Conservation (phyloP, 2,888 invertebrate genomes). For the Aplocera efformata region DNA sequence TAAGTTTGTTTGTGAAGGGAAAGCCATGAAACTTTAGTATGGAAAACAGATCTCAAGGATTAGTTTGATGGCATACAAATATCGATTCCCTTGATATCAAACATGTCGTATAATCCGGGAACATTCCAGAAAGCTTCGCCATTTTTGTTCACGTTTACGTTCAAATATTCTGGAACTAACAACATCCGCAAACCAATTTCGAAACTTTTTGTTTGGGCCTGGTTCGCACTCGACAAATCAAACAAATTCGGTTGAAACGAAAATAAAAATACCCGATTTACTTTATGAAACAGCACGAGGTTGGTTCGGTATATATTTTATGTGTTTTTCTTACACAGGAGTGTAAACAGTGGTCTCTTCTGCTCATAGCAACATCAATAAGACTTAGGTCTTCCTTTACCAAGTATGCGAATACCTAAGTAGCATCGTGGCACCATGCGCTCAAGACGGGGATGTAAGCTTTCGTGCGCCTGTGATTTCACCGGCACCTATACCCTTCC, state of each 20-base stretch:
- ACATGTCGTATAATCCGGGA: too few relatives aligned
- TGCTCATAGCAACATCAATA: too few relatives aligned
- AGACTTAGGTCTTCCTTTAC: too few relatives aligned
- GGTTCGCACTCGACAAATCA: conserved; percentile 1
- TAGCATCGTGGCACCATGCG: too few relatives aligned
- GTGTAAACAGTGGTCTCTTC: too few relatives aligned
- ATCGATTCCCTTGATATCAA: too few relatives aligned
- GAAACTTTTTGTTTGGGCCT: conserved; percentile 3
- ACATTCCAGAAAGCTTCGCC: neutral
- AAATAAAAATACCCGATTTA: neutral
- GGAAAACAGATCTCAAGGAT: conserved; percentile 1
- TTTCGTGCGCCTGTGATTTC: too few relatives aligned
- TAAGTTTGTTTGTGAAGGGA: conserved; percentile 20
- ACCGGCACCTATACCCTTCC: too few relatives aligned
- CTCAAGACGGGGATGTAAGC: too few relatives aligned
- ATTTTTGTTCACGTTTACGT: neutral
- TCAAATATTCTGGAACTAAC: neutral
- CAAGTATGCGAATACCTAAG: too few relatives aligned
- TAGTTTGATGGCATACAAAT: neutral
- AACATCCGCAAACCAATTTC: conserved; percentile 1
- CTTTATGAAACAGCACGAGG: neutral
- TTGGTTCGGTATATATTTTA: too few relatives aligned
- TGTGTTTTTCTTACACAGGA: too few relatives aligned
- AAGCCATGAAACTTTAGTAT: neutral
- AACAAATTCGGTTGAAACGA: conserved; percentile 1